Evolutionary conservation across 2,888 invertebrate genomes (phyloP).

Genomic region (Bimastos eiseni): DNA sequence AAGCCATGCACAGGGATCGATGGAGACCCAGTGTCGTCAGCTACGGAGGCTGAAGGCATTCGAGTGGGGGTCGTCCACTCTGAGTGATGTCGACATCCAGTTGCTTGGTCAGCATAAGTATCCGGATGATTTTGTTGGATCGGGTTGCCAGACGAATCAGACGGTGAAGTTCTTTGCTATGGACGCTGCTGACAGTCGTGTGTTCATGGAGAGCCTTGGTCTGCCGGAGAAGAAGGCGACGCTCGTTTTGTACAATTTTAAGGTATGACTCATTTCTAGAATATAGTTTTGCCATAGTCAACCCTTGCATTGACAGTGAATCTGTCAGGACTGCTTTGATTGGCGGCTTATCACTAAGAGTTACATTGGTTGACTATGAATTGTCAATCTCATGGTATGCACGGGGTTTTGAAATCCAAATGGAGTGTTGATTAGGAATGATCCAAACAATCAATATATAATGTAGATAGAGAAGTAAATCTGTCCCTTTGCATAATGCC

Average conservation of each 20-base stretch:
- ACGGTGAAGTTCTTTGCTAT: constrained; percentile 73
- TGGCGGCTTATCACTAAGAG: not conserved
- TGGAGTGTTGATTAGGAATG: not conserved
- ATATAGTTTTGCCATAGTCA: too few species aligned
- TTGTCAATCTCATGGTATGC: not conserved
- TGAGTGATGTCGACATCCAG: not conserved
- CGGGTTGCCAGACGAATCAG: constrained; percentile 66
- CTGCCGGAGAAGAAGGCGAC: not conserved
- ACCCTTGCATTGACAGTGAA: not conserved
- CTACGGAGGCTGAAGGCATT: constrained; percentile 25
- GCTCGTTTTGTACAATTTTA: constrained; percentile 21
- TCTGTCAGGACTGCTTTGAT: not conserved
- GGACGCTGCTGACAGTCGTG: constrained; percentile 74
- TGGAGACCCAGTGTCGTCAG: constrained; percentile 19
- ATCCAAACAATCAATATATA: too few species aligned
- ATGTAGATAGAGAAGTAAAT: too few species aligned
- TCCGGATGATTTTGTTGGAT: constrained; percentile 50
- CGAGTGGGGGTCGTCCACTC: constrained; percentile 26
- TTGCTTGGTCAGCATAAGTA: constrained; percentile 8
- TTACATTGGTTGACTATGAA: not conserved
- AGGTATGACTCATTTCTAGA: not conserved
- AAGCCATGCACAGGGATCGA: not conserved
- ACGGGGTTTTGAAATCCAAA: not conserved
- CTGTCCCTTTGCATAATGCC: too few species aligned
- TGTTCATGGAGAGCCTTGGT: constrained; percentile 71